Conservation (phyloP, 1,140 invertebrate genomes). For the Drosophila pachea region DNA sequence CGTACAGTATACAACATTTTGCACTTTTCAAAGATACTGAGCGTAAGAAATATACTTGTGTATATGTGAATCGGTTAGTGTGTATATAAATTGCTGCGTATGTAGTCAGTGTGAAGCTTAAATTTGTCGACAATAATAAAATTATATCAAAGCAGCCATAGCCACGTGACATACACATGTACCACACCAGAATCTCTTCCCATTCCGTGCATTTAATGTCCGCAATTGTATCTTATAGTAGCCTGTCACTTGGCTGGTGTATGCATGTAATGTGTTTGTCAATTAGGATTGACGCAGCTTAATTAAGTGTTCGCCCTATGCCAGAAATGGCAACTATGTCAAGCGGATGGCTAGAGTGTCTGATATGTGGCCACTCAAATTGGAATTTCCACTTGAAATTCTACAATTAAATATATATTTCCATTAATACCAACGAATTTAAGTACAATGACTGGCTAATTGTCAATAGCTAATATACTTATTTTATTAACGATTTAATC, state of each 20-base stretch:
- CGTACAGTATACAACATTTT: slow-evolving; percentile 2
- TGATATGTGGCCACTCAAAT: background rate
- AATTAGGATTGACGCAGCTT: slow-evolving; percentile 16
- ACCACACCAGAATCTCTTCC: slow-evolving; percentile 3
- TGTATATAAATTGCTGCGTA: slow-evolving; percentile 7
- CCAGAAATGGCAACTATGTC: slow-evolving; percentile 15
- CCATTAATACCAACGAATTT: slow-evolving; percentile 20
- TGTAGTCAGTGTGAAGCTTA: slow-evolving; percentile 16
- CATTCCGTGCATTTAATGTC: slow-evolving; percentile 28
- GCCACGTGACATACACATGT: slow-evolving; percentile 33
- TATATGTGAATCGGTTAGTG: slow-evolving; percentile 13
- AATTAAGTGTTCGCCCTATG: background rate
- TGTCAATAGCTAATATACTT: slow-evolving; percentile 12
- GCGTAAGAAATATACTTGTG: background rate
- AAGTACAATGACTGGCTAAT: slow-evolving; percentile 21
- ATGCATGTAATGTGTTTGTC: background rate
- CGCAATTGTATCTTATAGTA: slow-evolving; percentile 18
- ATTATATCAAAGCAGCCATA: slow-evolving; percentile 43
- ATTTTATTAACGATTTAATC: slow-evolving; percentile 10
- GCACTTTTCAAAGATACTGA: slow-evolving; percentile 22
- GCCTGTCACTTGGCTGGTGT: slow-evolving; percentile 19
- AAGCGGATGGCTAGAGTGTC: background rate
- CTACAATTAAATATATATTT: slow-evolving; percentile 18
- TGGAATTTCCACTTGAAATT: slow-evolving; percentile 2
- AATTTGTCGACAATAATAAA: slow-evolving; percentile 56